A percentile compares a stretch with the other conserved stretches of the same genome.
phyloP scores from a whole-genome alignment of 2,888 invertebrate species.

The Melanophora roralis region DNA sequence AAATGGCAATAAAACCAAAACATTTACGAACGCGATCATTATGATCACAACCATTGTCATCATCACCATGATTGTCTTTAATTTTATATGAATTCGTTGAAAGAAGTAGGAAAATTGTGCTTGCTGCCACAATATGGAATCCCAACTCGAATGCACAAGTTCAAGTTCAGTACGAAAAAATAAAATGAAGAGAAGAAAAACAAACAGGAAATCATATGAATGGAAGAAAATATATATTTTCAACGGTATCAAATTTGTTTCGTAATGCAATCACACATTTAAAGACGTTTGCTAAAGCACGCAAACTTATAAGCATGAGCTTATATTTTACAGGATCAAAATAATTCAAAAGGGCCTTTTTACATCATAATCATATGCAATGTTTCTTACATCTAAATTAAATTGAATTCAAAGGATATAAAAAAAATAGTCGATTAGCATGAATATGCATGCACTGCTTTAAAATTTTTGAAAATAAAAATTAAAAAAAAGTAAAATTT shows the following conservation, averaged over 20 bases:
- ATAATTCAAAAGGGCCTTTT: conserved; percentile 10
- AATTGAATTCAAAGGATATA: no score
- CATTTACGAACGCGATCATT: conserved; percentile 33
- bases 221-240: background rate
- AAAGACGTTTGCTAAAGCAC: conserved; percentile 5
- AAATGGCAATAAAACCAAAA: background rate
- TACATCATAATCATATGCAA: no score
- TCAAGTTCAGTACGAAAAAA: conserved; percentile 52
- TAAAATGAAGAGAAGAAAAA: background rate
- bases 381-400: no score
- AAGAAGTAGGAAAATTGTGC: conserved; percentile 24
- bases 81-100: conserved; percentile 3
- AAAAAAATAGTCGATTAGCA: no score
- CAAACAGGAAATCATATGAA: conserved; percentile 52
- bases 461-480: no score
- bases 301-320: background rate
- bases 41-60: conserved; percentile 2
- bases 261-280: conserved; percentile 30
- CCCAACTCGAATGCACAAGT: conserved; percentile 43
- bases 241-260: conserved; percentile 28
- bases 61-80: conserved; percentile 36
- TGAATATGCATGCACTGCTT: no score
- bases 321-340: background rate
- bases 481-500: no score
- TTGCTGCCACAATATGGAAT: conserved; percentile 32